A percentile compares a stretch with the other conserved stretches of the same genome.
These are phyloP conservation scores for Abscondita cerata DNA, from an alignment of 2,888 invertebrate genomes.

Conservation along the genomic window DNA sequence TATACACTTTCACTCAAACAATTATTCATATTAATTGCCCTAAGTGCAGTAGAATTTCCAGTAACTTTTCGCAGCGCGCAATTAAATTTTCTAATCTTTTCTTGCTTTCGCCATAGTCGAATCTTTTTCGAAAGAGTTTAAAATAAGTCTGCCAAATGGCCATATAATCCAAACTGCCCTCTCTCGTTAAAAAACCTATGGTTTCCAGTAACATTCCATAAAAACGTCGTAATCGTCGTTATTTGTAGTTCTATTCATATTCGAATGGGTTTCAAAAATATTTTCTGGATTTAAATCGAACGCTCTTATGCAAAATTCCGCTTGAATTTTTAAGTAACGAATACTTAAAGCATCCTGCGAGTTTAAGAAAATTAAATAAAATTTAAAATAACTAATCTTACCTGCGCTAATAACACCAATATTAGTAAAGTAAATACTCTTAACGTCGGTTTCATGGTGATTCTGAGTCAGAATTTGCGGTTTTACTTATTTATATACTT, in stretches of 20 bases:
- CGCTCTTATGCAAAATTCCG: background rate
- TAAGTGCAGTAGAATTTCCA: background rate
- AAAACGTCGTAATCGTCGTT: background rate
- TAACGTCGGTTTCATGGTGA: too few relatives aligned
- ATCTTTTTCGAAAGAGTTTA: background rate
- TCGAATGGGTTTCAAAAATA: background rate
- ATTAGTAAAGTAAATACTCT: too few relatives aligned
- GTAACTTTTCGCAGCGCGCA: background rate
- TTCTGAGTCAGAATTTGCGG: too few relatives aligned
- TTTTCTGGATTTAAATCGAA: background rate
- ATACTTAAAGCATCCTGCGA: too few relatives aligned
- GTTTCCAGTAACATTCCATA: conserved; percentile 6
- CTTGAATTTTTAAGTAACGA: background rate
- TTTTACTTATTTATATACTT: too few relatives aligned
- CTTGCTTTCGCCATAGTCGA: background rate
- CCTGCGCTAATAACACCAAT: too few relatives aligned
- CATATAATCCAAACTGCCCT: background rate
- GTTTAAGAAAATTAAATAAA: too few relatives aligned
- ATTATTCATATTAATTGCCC: conserved; percentile 4
- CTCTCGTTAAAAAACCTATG: background rate
- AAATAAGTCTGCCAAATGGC: background rate
- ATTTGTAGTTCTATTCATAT: background rate
- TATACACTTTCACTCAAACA: background rate
- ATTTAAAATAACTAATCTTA: too few relatives aligned
- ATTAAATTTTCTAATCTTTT: background rate